Percentiles rank a stretch among this genome's conserved stretches.
These are phyloP conservation scores for Platyscelio sp. DNA, from an alignment of 2,888 invertebrate species.

Conservation along the genomic window DNA sequence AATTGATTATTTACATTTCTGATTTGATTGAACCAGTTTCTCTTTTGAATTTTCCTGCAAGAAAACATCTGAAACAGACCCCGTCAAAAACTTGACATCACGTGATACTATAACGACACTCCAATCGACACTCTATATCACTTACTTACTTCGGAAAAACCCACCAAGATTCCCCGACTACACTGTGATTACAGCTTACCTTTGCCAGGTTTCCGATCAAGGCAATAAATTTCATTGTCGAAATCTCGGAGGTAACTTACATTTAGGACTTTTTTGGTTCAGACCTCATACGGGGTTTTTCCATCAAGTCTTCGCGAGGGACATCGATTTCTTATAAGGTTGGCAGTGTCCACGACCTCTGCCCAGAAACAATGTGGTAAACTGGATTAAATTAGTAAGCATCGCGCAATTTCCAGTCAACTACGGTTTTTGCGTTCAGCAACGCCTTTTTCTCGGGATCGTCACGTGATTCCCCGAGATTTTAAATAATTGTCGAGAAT, in stretches of 20 bases:
- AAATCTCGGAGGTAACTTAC: neutral
- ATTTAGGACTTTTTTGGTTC: neutral
- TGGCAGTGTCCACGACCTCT: slow-evolving; percentile 12
- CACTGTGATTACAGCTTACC: neutral
- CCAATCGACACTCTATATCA: no score
- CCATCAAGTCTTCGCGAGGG: neutral
- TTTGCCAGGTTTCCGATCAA: neutral
- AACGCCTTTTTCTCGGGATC: neutral
- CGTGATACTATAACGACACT: no score
- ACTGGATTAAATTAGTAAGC: neutral
- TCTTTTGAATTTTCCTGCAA: no score
- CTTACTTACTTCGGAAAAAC: neutral
- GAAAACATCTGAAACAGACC: no score
- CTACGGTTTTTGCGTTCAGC: neutral
- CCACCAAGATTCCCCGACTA: neutral
- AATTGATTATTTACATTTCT: no score
- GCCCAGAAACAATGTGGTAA: neutral
- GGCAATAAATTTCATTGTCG: neutral
- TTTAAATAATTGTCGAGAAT: neutral
- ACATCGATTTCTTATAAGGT: slow-evolving; percentile 25
- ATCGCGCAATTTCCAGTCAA: neutral
- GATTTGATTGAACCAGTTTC: no score
- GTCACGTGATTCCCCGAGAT: no score
- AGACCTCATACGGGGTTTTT: neutral
- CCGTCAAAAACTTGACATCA: no score